A percentile compares a stretch with the other conserved stretches of the same genome.
Conservation (phyloP, 2,888 invertebrate species). For the Metellina segmentata region DNA sequence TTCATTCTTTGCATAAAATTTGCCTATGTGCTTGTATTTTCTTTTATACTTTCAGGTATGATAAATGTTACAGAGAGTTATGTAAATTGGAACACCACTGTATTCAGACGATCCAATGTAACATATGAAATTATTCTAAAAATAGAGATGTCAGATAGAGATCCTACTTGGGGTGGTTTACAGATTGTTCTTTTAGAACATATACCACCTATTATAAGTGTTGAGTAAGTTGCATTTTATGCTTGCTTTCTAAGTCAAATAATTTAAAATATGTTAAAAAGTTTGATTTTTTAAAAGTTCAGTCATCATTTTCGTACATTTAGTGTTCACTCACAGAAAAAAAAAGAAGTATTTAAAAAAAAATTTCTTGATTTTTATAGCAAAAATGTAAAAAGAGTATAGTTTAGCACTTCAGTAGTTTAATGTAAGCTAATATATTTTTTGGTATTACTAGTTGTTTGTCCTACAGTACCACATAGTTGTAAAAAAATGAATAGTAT, state of each 20-base stretch:
- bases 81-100: constrained; percentile 78
- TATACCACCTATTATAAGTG: constrained; percentile 78
- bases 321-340: background rate
- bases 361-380: too few relatives aligned
- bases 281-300: background rate
- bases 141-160: constrained; percentile 78
- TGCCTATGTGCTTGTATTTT: background rate
- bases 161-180: constrained; percentile 78
- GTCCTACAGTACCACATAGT: too few relatives aligned
- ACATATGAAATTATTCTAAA: constrained; percentile 78
- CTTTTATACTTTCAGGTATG: constrained; percentile 66
- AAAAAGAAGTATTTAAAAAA: too few relatives aligned
- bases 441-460: too few relatives aligned
- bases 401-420: too few relatives aligned
- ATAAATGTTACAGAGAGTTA: constrained; percentile 77
- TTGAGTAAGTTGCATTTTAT: constrained; percentile 73
- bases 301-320: background rate
- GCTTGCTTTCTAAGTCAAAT: background rate
- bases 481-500: too few relatives aligned
- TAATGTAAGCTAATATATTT: too few relatives aligned
- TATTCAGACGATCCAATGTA: constrained; percentile 77
- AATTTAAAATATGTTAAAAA: background rate
- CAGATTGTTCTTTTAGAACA: constrained; percentile 78
- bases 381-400: too few relatives aligned
- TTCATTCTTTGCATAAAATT: too few relatives aligned